Evolutionary conservation across 2,888 invertebrate genomes (phyloP).

Genomic region (Drosophila phalerata): DNA sequence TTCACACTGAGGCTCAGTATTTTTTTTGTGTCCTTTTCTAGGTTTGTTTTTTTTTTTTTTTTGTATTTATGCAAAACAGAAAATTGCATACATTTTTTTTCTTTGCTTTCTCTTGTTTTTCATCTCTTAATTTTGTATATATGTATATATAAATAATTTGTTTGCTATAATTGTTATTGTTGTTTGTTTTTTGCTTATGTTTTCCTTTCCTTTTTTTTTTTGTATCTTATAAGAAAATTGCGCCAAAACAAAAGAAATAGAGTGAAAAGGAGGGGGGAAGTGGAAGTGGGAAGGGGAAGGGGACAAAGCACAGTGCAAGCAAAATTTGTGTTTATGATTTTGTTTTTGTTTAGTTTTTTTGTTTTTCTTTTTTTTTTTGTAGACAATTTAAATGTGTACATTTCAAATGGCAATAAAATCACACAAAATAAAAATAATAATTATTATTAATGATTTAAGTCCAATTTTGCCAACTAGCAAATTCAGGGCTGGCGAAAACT

Average conservation of each 20-base stretch:
- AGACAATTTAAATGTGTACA: conserved; percentile 7
- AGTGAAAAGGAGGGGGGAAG: neutral
- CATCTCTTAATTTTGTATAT: conserved; percentile 52
- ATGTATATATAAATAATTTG: conserved; percentile 70
- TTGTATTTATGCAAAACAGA: conserved; percentile 51
- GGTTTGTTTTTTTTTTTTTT: conserved; percentile 20
- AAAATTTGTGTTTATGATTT: conserved; percentile 3
- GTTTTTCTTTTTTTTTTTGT: neutral
- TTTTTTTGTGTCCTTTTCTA: conserved; percentile 24
- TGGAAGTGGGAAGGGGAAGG: neutral
- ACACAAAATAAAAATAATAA: conserved; percentile 2
- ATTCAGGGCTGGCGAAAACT: conserved; percentile 1
- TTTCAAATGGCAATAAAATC: conserved; percentile 9
- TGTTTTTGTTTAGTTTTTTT: neutral
- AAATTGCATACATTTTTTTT: conserved; percentile 39
- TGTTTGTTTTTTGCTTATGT: conserved; percentile 36
- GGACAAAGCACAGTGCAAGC: conserved; percentile 3
- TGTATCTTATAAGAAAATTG: conserved; percentile 60
- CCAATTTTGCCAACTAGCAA: neutral
- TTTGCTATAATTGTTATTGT: conserved; percentile 73
- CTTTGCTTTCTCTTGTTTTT: conserved; percentile 14
- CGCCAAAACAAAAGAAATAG: conserved; percentile 50
- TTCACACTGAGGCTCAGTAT: conserved; percentile 23
- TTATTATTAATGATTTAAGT: neutral
- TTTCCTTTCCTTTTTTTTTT: conserved; percentile 37